phyloP scores from a whole-genome alignment of 2,888 invertebrate species.

The Argyresthia albistria region DNA sequence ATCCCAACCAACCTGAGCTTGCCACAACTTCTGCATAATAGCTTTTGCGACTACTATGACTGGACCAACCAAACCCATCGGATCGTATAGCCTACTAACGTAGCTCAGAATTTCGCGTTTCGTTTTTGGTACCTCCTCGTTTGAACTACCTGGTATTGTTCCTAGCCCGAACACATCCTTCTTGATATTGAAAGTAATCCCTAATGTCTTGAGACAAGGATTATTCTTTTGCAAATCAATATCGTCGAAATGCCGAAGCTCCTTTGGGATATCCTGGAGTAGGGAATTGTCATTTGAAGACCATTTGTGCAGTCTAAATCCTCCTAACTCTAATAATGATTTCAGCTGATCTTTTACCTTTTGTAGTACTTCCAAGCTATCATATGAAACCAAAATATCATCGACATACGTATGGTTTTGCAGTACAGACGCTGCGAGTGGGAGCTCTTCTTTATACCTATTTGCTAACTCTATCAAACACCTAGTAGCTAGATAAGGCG shows the following conservation, averaged over 20 bases:
- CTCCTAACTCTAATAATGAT: not conserved
- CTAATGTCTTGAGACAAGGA: not conserved
- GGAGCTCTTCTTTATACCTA: not conserved
- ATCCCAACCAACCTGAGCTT: constrained; percentile 8
- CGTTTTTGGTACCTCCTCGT: not conserved
- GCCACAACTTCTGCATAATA: constrained; percentile 11
- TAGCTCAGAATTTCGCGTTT: not conserved
- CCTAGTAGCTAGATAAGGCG: not conserved
- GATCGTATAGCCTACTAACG: not conserved
- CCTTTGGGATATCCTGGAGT: not conserved
- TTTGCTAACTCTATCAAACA: not conserved
- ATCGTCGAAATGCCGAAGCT: not conserved
- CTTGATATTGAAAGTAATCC: not conserved
- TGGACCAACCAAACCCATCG: not conserved
- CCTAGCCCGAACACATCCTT: not conserved
- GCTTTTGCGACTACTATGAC: not conserved
- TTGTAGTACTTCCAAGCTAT: no score
- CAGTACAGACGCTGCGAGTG: not conserved
- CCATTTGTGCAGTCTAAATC: not conserved
- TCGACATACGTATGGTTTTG: not conserved
- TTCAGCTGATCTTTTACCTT: not conserved
- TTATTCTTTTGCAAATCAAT: not conserved
- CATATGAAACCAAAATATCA: not conserved
- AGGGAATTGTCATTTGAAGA: not conserved
- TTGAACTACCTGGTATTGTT: not conserved